Conservation (phyloP, 1,140 invertebrate species). For the Elysia chlorotica region DNA sequence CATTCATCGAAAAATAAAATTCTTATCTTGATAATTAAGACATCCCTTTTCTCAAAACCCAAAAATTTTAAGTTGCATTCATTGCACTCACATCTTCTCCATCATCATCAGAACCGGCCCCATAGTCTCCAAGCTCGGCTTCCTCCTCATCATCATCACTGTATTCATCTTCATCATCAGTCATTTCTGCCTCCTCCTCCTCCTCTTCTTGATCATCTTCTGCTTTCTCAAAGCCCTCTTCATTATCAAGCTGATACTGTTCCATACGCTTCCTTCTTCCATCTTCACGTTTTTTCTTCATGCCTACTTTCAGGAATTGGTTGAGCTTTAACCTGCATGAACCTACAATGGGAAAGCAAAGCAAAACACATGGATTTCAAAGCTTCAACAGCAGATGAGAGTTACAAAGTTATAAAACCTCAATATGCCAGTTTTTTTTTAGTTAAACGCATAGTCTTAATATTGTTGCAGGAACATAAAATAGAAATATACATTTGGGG, state of each 20-base stretch:
- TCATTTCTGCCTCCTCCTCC: slow-evolving; percentile 34
- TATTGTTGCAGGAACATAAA: no score
- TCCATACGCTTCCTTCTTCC: slow-evolving; percentile 24
- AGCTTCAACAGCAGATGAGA: neutral
- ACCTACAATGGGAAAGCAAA: neutral
- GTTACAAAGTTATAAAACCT: neutral
- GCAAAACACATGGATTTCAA: neutral
- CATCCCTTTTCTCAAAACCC: no score
- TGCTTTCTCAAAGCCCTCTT: slow-evolving; percentile 30
- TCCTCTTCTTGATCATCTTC: slow-evolving; percentile 13
- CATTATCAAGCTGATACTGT: slow-evolving; percentile 30
- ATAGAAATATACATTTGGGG: no score
- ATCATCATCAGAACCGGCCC: neutral
- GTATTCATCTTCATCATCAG: slow-evolving; percentile 25
- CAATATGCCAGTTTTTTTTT: neutral
- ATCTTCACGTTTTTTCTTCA: slow-evolving; percentile 24
- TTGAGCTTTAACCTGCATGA: slow-evolving; percentile 17
- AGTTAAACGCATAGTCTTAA: neutral
- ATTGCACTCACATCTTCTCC: slow-evolving; percentile 16
- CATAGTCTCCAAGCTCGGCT: neutral
- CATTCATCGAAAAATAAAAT: no score
- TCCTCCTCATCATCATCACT: slow-evolving; percentile 13
- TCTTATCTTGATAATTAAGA: no score
- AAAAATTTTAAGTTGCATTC: no score
- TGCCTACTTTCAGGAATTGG: slow-evolving; percentile 19